phyloP scores from a whole-genome alignment of 2,113 vertebrate genomes.

The Axis porcinus region DNA sequence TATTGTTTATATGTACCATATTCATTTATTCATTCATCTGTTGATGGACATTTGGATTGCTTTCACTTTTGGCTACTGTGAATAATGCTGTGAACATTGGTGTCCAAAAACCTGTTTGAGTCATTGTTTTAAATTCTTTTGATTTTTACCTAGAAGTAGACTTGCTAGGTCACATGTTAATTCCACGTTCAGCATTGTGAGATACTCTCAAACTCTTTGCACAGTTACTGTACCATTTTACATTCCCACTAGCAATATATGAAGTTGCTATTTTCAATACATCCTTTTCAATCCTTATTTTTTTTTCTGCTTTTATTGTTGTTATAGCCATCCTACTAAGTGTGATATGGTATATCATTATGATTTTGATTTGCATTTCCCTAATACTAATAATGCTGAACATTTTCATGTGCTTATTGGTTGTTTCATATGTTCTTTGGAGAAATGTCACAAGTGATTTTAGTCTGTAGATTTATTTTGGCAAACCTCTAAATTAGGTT shows the following conservation, averaged over 20 bases:
- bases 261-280: not conserved
- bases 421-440: not conserved
- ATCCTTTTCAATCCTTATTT: not conserved
- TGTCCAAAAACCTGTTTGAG: not conserved
- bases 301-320: not conserved
- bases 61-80: not conserved
- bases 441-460: not conserved
- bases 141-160: not conserved
- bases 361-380: not conserved
- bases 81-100: not conserved
- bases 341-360: not conserved
- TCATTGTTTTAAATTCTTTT: not conserved
- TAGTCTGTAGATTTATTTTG: not conserved
- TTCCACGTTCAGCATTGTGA: not conserved
- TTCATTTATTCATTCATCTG: not conserved
- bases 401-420: not conserved
- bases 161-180: not conserved
- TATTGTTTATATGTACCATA: not conserved
- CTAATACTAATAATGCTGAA: not conserved
- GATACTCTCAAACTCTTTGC: not conserved
- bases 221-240: not conserved
- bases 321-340: not conserved
- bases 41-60: not conserved
- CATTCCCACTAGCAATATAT: not conserved
- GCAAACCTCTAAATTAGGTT: not conserved